phyloP scores from a whole-genome alignment of 2,797 vertebrate species.

The Leptatherina wallacei region DNA sequence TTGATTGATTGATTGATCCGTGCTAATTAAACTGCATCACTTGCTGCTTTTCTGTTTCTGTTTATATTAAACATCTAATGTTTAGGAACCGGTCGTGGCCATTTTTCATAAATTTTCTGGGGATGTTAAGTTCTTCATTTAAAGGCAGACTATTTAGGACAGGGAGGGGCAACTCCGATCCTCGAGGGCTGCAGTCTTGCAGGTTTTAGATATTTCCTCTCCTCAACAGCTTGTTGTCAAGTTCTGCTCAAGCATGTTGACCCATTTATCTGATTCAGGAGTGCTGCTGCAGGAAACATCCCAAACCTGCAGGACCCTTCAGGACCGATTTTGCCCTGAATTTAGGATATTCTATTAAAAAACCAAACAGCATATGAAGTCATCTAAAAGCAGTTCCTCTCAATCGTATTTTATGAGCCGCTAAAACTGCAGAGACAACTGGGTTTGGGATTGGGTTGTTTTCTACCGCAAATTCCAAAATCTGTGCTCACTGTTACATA shows the following conservation, averaged over 20 bases:
- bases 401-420: neutral
- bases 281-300: too few relatives aligned
- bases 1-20: neutral
- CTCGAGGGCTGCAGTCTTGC: too few relatives aligned
- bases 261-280: too few relatives aligned
- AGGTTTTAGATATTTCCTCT: too few relatives aligned
- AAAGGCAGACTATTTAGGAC: neutral
- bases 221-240: too few relatives aligned
- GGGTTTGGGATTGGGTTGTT: neutral
- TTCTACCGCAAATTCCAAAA: neutral
- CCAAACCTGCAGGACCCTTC: too few relatives aligned
- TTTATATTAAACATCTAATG: slow-evolving; percentile 12
- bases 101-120: neutral
- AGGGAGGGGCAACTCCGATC: too few relatives aligned
- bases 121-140: neutral
- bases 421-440: neutral
- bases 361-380: neutral
- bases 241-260: too few relatives aligned
- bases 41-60: slow-evolving; percentile 13
- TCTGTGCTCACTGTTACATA: neutral
- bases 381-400: neutral
- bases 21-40: neutral
- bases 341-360: neutral
- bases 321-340: too few relatives aligned
- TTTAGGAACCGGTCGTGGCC: slow-evolving; percentile 4